phyloP scores from a whole-genome alignment of 2,888 invertebrate species.

The Philereme transversata region DNA sequence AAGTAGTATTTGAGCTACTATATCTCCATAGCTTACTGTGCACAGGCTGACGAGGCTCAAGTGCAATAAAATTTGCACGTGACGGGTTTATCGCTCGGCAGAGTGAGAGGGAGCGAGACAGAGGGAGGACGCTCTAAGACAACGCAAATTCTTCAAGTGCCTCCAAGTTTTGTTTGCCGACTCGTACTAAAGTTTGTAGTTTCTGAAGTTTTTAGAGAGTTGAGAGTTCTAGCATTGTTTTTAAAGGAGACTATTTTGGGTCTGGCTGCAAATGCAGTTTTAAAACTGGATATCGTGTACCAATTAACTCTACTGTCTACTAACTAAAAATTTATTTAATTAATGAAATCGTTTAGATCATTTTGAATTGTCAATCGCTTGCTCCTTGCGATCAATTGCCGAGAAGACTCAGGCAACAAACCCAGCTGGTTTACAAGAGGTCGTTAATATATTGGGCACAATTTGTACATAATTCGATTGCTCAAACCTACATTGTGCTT shows the following conservation, averaged over 20 bases:
- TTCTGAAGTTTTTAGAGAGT: conserved; percentile 12
- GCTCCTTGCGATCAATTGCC: too few species aligned
- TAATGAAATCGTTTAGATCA: too few species aligned
- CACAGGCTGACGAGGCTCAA: conserved; percentile 25
- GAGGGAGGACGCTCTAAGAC: conserved; percentile 9
- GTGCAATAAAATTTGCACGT: conserved; percentile 30
- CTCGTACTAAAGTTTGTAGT: conserved; percentile 2
- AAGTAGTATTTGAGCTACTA: conserved; percentile 1
- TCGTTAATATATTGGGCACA: too few species aligned
- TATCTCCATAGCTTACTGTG: conserved; percentile 5
- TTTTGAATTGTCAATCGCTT: too few species aligned
- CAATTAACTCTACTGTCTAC: too few species aligned
- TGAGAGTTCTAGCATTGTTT: conserved; percentile 5
- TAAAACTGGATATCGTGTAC: too few species aligned
- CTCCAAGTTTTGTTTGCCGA: conserved; percentile 15
- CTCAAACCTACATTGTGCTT: too few species aligned
- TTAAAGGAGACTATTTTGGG: neutral
- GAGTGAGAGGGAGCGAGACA: conserved; percentile 4
- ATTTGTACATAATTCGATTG: too few species aligned
- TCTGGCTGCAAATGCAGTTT: neutral
- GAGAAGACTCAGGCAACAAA: too few species aligned
- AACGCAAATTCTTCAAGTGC: conserved; percentile 22
- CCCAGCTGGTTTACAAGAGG: too few species aligned
- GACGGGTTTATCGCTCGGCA: conserved; percentile 24
- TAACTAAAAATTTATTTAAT: too few species aligned